phyloP scores from a whole-genome alignment of 2,797 vertebrate species.

The Periparus ater region DNA sequence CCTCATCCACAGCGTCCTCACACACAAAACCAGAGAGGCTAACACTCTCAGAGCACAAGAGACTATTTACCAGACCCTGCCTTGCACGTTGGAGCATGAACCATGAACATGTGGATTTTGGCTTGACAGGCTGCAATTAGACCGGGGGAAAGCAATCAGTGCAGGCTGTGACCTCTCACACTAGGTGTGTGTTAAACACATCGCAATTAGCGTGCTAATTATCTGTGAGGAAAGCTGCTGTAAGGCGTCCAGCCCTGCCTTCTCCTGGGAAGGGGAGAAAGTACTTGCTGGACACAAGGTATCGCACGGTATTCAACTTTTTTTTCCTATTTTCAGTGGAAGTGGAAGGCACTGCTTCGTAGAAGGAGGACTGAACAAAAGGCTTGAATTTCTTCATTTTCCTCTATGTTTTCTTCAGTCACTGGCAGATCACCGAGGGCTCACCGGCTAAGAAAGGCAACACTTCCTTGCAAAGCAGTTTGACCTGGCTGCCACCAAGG shows the following conservation, averaged over 20 bases:
- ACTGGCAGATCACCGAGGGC: neutral
- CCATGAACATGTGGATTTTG: neutral
- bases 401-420: neutral
- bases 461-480: neutral
- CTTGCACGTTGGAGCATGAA: rapidly evolving
- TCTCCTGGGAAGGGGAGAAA: neutral
- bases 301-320: neutral
- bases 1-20: neutral
- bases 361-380: neutral
- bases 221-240: neutral
- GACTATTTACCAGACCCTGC: neutral
- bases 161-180: neutral
- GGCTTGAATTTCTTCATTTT: neutral
- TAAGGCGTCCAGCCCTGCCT: neutral
- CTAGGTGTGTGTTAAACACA: neutral
- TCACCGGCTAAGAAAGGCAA: rapidly evolving
- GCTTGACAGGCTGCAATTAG: neutral
- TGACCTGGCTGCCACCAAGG: neutral
- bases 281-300: neutral
- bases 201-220: neutral
- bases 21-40: neutral
- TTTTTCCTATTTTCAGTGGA: neutral
- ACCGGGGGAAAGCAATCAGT: neutral
- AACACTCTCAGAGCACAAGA: neutral
- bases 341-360: neutral